Evolutionary conservation across 2,888 invertebrate species (phyloP), one percentile per base, ranked within the genome.

Genomic region (Anticlea derivata): DNA sequence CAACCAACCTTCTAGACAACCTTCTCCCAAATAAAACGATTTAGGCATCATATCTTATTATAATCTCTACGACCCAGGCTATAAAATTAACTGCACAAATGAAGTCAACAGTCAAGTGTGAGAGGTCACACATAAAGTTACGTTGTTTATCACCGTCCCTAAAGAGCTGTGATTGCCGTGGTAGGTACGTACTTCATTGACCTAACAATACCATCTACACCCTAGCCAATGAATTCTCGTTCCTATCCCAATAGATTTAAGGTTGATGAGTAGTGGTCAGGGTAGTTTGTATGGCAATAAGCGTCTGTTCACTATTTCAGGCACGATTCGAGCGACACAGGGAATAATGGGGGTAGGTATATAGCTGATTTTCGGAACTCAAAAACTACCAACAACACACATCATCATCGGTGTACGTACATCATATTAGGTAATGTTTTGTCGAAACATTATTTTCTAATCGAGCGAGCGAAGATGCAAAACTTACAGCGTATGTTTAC

Each of bases 311-410:
- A 63, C 65, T 64, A 79, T 80, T 78, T 78, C 23, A 57, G 59
- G 69, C 80, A 78, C 80, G 80, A 63, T 50, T 64, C 56, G 51
- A 50, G 68, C 68, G 75, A 79, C 80, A 77, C 68, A 68, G 73
- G 68, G 73, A 75, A 70, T 78, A 75, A 74, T 73, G 66, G 71
- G 50, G 55, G 64, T 55, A 56, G n/a, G n/a, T n/a, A n/a, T n/a
- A 58, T 50, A 49, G 59, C 49, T 61, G 53, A 65, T 46, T 12
- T 13, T 45, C n/a, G 41, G 39, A 47, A 51, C 40, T 31, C n/a
- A n/a, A n/a, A n/a, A n/a, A n/a, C n/a, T n/a, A n/a, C n/a, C n/a
- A n/a, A n/a, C n/a, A n/a, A n/a, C n/a, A n/a, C n/a, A n/a, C n/a
- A n/a, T n/a, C n/a, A n/a, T n/a, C n/a, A n/a, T n/a, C n/a, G n/a